These are phyloP conservation scores for Neogobius melanostomus DNA, from an alignment of 2,113 vertebrate genomes.

Conservation along the genomic window DNA sequence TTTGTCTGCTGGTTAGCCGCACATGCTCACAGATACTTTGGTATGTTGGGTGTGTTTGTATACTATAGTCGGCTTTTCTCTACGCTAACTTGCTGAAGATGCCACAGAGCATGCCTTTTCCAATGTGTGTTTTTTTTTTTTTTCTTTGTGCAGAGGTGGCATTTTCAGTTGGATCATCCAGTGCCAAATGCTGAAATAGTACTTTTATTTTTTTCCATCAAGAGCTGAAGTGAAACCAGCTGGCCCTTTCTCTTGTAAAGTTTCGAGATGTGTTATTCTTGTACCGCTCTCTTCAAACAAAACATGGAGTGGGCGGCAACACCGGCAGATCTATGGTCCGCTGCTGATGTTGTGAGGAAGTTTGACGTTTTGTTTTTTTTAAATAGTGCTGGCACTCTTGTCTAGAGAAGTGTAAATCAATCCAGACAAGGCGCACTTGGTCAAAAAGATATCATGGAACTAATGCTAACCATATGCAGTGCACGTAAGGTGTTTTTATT, in stretches of 20 bases:
- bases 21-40: conserved; percentile 22
- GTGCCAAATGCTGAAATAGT: conserved; percentile 47
- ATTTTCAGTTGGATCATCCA: conserved; percentile 41
- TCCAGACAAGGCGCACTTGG: neutral
- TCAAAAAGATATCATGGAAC: conserved; percentile 1
- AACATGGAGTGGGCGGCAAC: conserved; percentile 3
- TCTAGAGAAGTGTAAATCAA: conserved; percentile 13
- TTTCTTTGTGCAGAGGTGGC: conserved; percentile 48
- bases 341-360: conserved; percentile 19
- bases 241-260: conserved; percentile 27
- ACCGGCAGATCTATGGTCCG: conserved; percentile 26
- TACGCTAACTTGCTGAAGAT: conserved; percentile 13
- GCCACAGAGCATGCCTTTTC: conserved; percentile 21
- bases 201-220: conserved; percentile 27
- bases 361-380: conserved; percentile 21
- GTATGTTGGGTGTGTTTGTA: conserved; percentile 47
- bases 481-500: conserved; percentile 6
- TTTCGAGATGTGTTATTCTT: conserved; percentile 2
- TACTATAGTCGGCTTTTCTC: conserved; percentile 17
- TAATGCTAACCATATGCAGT: conserved; percentile 2
- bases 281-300: conserved; percentile 8
- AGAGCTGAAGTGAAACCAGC: conserved; percentile 43
- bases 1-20: conserved; percentile 26
- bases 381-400: neutral
- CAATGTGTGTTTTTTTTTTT: neutral